A percentile compares a stretch with the other conserved stretches of the same genome.
These are phyloP conservation scores for Drosophila pegasa DNA, from an alignment of 2,888 invertebrate species.

Conservation along the genomic window DNA sequence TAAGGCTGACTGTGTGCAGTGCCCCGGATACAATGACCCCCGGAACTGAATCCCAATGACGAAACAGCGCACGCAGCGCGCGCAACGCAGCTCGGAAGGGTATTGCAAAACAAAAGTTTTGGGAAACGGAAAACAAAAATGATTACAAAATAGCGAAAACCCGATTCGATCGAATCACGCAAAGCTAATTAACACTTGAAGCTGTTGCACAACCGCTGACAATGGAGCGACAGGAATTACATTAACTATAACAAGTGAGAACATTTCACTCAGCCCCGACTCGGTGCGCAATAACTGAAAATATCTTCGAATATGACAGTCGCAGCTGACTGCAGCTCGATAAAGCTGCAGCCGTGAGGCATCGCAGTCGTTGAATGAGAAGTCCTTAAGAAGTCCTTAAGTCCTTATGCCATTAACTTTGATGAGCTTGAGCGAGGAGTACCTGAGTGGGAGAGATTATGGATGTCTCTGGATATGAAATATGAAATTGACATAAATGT, in stretches of 20 bases:
- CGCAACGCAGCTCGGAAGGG: neutral
- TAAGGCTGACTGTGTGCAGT: neutral
- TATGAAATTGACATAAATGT: too few species aligned
- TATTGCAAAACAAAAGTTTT: constrained; percentile 2
- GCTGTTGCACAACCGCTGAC: constrained; percentile 4
- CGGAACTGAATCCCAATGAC: neutral
- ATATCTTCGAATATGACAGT: neutral
- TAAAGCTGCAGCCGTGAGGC: too few species aligned
- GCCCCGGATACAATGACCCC: constrained; percentile 2
- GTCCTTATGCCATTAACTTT: neutral
- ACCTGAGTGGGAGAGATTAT: too few species aligned
- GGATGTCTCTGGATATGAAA: too few species aligned
- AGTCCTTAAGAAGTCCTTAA: too few species aligned
- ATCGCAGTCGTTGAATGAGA: too few species aligned
- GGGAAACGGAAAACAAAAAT: neutral
- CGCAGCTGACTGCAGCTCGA: neutral
- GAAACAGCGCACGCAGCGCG: neutral
- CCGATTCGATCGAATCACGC: constrained; percentile 23
- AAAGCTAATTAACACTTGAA: constrained; percentile 22
- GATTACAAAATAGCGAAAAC: constrained; percentile 8
- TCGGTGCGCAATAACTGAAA: neutral
- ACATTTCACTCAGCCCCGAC: neutral
- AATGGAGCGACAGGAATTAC: neutral
- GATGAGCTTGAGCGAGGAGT: too few species aligned
- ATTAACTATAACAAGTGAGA: neutral